Percentiles rank a stretch among this genome's conserved stretches.
phyloP scores from a whole-genome alignment of 2,888 invertebrate species.

The Mystacides longicornis region DNA sequence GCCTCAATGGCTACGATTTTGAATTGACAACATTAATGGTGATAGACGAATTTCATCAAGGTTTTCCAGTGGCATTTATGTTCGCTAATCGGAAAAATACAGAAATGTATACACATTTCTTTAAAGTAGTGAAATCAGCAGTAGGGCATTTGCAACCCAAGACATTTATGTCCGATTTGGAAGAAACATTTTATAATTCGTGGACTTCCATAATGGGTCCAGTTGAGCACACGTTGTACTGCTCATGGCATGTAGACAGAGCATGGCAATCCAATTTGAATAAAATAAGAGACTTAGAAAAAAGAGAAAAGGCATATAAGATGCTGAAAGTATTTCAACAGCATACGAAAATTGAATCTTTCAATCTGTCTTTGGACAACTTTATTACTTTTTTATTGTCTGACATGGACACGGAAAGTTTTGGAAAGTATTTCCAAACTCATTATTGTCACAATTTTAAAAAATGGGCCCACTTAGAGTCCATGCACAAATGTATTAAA shows the following conservation, averaged over 20 bases:
- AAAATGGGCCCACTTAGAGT: not conserved
- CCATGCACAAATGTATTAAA: not conserved
- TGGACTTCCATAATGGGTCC: not conserved
- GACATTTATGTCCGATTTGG: not conserved
- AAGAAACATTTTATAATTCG: constrained; percentile 1
- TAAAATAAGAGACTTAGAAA: not conserved
- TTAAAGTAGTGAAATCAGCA: not conserved
- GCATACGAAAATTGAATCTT: not conserved
- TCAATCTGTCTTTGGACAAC: not conserved
- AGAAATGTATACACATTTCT: not conserved
- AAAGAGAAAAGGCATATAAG: not conserved
- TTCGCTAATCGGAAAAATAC: not conserved
- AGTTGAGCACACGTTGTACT: not conserved
- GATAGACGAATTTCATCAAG: not conserved
- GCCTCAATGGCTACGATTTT: not conserved
- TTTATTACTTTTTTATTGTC: not conserved
- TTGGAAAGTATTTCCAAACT: constrained; percentile 4
- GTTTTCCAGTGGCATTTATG: not conserved
- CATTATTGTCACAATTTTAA: not conserved
- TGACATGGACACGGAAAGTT: not conserved
- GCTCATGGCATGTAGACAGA: not conserved
- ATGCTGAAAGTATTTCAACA: not conserved
- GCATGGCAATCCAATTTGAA: not conserved
- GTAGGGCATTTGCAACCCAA: constrained; percentile 1
- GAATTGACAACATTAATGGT: not conserved